Conservation (phyloP, 2,888 invertebrate species). For the Eupithecia dodoneata region DNA sequence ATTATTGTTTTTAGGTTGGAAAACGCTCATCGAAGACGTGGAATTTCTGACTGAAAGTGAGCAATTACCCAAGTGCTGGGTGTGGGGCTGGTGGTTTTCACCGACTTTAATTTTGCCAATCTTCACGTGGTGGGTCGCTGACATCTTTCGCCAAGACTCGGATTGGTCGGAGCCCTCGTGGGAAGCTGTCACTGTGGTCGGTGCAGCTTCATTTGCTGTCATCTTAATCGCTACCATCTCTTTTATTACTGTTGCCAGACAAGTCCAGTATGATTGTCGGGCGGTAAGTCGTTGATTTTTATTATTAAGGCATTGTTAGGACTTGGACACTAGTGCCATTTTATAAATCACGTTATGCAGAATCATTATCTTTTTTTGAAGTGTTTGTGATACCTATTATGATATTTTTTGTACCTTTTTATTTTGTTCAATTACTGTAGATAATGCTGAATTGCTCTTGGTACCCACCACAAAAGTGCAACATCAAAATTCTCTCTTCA, state of each 20-base stretch:
- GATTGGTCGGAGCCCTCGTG: conserved; percentile 58
- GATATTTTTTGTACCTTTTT: neutral
- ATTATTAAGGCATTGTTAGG: too few species aligned
- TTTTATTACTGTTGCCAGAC: conserved; percentile 58
- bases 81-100: conserved; percentile 64
- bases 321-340: too few species aligned
- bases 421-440: neutral
- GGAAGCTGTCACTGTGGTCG: conserved; percentile 49
- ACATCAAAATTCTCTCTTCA: neutral
- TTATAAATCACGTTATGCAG: neutral
- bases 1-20: conserved; percentile 62
- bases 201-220: conserved; percentile 43
- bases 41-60: conserved; percentile 65
- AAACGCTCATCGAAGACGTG: conserved; percentile 65
- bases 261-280: conserved; percentile 68
- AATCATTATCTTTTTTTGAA: neutral
- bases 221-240: conserved; percentile 54
- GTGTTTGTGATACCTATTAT: neutral
- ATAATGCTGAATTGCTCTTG: neutral
- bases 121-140: conserved; percentile 63
- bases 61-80: conserved; percentile 58
- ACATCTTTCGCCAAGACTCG: conserved; percentile 38
- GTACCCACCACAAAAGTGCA: neutral
- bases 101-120: conserved; percentile 56
- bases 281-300: conserved; percentile 50